These are phyloP conservation scores for Zapornia atra DNA, from an alignment of 2,113 vertebrate species.

Conservation along the genomic window DNA sequence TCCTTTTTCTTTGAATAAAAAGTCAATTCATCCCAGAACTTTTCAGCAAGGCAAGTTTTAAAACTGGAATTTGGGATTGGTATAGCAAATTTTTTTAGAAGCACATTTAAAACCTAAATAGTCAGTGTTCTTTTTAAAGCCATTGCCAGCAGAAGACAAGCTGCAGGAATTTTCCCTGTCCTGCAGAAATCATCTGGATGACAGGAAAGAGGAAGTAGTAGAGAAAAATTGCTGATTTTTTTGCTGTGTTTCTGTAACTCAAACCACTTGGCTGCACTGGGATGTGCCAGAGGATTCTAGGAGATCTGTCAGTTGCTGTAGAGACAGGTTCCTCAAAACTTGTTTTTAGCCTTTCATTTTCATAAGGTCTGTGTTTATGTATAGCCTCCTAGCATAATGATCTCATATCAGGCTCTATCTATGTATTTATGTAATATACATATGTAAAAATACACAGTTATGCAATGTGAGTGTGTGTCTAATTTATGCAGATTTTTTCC, in stretches of 20 bases:
- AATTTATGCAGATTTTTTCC: neutral
- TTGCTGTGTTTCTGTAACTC: neutral
- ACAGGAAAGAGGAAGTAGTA: neutral
- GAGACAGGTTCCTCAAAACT: neutral
- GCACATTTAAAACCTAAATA: neutral
- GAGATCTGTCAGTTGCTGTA: slow-evolving; percentile 24
- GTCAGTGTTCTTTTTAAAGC: neutral
- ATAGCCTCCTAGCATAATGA: neutral
- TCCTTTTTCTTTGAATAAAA: neutral
- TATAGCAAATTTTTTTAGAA: neutral
- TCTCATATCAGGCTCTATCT: neutral
- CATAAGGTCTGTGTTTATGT: slow-evolving; percentile 25
- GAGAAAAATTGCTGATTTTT: slow-evolving; percentile 20
- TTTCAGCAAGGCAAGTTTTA: neutral
- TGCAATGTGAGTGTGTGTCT: neutral
- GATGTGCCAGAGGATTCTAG: slow-evolving; percentile 24
- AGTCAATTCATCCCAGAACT: neutral
- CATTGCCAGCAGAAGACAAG: neutral
- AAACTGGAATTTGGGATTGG: neutral
- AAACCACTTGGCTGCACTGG: neutral
- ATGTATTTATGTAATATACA: neutral
- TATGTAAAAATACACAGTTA: slow-evolving; percentile 15
- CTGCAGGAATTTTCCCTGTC: neutral
- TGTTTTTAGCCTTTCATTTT: neutral
- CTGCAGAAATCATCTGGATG: neutral